Evolutionary conservation across 2,888 invertebrate species (phyloP).

Genomic region (Drosophila flavopinicola): DNA sequence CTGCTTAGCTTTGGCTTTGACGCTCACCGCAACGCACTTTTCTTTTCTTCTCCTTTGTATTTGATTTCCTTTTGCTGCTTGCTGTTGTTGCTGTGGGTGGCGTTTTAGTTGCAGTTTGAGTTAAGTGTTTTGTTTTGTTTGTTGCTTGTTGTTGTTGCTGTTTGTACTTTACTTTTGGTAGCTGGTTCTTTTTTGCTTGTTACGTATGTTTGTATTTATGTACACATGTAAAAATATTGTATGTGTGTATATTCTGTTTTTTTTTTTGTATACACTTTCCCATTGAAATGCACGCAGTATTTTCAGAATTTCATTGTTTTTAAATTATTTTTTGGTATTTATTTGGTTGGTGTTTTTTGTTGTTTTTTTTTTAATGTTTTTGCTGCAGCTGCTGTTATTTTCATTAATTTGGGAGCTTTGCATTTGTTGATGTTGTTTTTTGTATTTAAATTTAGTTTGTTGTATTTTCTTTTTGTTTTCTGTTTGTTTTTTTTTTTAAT

Average conservation of each 20-base stretch:
- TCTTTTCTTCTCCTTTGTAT: not conserved
- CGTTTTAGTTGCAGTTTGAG: slow-evolving; percentile 28
- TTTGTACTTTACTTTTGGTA: slow-evolving; percentile 24
- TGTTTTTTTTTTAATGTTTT: too few relatives aligned
- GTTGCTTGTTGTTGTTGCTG: slow-evolving; percentile 28
- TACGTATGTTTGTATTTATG: slow-evolving; percentile 6
- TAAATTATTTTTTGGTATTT: slow-evolving; percentile 47
- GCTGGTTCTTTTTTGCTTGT: slow-evolving; percentile 19
- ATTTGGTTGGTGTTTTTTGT: slow-evolving; percentile 38
- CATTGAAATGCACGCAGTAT: slow-evolving; percentile 31
- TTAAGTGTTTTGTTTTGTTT: slow-evolving; percentile 25
- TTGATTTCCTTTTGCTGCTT: slow-evolving; percentile 33
- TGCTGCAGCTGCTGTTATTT: slow-evolving; percentile 55
- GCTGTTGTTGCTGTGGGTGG: slow-evolving; percentile 13
- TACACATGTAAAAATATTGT: slow-evolving; percentile 15
- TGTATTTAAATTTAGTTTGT: slow-evolving; percentile 2
- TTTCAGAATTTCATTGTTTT: slow-evolving; percentile 2
- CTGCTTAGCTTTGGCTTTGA: slow-evolving; percentile 39
- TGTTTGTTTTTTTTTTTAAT: slow-evolving; percentile 45
- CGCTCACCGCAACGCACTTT: slow-evolving; percentile 16
- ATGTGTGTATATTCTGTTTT: not conserved
- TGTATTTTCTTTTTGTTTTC: slow-evolving; percentile 19
- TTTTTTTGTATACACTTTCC: slow-evolving; percentile 14
- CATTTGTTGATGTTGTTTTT: slow-evolving; percentile 32
- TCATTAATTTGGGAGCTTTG: slow-evolving; percentile 28